phyloP scores from a whole-genome alignment of 2,888 invertebrate genomes.

The Drosophila paranaensis region DNA sequence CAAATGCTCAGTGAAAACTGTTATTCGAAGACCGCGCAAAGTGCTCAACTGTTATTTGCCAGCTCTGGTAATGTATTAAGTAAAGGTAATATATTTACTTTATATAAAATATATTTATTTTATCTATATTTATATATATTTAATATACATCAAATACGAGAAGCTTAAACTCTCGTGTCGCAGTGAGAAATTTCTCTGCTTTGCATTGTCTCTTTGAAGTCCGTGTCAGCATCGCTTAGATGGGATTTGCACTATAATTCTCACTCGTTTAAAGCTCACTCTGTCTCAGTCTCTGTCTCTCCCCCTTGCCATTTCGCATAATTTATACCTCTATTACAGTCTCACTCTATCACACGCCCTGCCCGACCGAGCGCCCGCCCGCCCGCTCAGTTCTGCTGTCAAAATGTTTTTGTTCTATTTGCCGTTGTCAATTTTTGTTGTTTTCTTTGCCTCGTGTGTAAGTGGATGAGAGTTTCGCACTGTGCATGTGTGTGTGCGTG shows the following conservation, averaged over 20 bases:
- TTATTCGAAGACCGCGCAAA: no score
- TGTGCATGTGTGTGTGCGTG: no score
- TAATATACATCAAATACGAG: not conserved
- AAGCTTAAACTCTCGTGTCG: not conserved
- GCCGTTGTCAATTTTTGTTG: slow-evolving; percentile 21
- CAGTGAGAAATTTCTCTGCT: not conserved
- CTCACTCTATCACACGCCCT: not conserved
- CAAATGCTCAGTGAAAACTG: no score
- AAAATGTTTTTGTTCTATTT: slow-evolving; percentile 38
- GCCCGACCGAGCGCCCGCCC: not conserved
- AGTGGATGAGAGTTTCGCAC: not conserved
- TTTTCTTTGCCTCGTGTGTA: slow-evolving; percentile 6
- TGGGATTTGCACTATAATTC: slow-evolving; percentile 3
- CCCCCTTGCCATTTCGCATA: not conserved
- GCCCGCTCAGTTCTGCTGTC: slow-evolving; percentile 12
- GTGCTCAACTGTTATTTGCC: no score
- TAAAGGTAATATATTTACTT: no score
- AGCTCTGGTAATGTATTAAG: no score
- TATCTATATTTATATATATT: not conserved
- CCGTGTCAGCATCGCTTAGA: not conserved
- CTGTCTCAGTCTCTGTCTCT: not conserved
- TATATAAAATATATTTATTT: not conserved
- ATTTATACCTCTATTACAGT: slow-evolving; percentile 2
- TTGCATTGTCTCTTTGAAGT: not conserved
- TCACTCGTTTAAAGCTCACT: slow-evolving; percentile 1